These are phyloP conservation scores for Chelon labrosus DNA, from an alignment of 2,797 vertebrate species.

Conservation along the genomic window DNA sequence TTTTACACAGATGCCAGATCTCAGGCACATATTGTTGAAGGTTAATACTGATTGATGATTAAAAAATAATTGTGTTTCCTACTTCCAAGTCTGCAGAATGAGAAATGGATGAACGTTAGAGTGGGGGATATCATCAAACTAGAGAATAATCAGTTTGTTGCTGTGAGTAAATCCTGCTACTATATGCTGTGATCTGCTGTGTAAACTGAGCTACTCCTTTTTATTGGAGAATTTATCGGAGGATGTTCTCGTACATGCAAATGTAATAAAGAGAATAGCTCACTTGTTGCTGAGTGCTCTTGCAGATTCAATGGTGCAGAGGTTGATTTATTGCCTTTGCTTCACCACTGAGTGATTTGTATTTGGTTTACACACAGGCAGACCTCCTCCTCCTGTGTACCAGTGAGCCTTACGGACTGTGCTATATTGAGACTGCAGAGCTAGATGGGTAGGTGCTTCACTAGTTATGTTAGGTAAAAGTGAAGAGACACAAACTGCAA, in stretches of 20 bases:
- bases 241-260: neutral
- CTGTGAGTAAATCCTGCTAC: slow-evolving; percentile 82
- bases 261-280: neutral
- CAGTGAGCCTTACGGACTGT: slow-evolving; percentile 90
- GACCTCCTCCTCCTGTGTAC: slow-evolving; percentile 91
- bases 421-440: slow-evolving; percentile 92
- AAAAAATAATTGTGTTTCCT: slow-evolving; percentile 4
- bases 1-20: neutral
- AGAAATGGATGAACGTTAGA: slow-evolving; percentile 89
- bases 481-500: neutral
- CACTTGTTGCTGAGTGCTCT: neutral
- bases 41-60: no score
- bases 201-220: neutral
- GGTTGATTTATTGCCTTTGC: slow-evolving; percentile 38
- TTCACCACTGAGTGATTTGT: slow-evolving; percentile 35
- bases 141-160: slow-evolving; percentile 91
- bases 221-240: neutral
- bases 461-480: slow-evolving; percentile 5
- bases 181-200: neutral
- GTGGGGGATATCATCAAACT: slow-evolving; percentile 88
- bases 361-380: slow-evolving; percentile 81
- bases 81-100: slow-evolving; percentile 82
- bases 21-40: neutral
- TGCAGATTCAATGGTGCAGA: slow-evolving; percentile 4
- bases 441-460: slow-evolving; percentile 87